Base-by-base conservation (phyloP, 2,113 vertebrate species). In the Irena cyanogastra region DNA sequence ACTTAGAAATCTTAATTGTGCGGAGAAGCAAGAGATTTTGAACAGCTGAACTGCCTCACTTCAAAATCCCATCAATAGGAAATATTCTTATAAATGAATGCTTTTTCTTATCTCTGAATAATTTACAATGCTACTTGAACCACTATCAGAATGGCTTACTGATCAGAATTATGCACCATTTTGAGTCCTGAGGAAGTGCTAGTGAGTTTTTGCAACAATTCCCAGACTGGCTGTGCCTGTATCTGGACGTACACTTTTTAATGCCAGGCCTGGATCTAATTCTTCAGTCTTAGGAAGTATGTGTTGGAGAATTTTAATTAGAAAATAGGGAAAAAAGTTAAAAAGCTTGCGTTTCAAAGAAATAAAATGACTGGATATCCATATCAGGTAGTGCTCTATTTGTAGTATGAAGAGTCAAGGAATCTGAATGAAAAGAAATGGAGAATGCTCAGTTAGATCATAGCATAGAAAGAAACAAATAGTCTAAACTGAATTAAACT, bases 371-470 rank as follows among this genome's bases (percentile, higher is more conserved):
- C 3, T 59, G 56, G 60, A 33, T 87, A 64, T 60, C 50, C 1
- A 4, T 71, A 54, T 60, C 64, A 66, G 77, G 92, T 74, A 93
- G 30, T 26, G 50, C 49, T 94, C 41, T 92, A 33, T 44, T 18
- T 83, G 16, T 90, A 93, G 50, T 24, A 77, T 19, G 13, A 63
- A 78, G 26, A 83, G 49, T 86, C 75, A 47, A 85, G 30, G 54
- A 95, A 95, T 92, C 64, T 70, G 90, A 93, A 85, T 82, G 37
- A 74, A 37, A 87, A 54, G 37, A 83, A 92, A 75, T 17, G 65
- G 70, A 94, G 83, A 94, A 94, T 19, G 10, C 26, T 84, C 54
- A 57, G 45, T 60, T 30, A 35, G 20, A 93, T 85, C 79, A 86
- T 16, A 78, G 11, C 30, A 80, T 35, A 82, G 91, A 93, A 95